These are phyloP conservation scores for Clanis bilineata DNA, from an alignment of 2,888 invertebrate genomes.

Conservation along the genomic window DNA sequence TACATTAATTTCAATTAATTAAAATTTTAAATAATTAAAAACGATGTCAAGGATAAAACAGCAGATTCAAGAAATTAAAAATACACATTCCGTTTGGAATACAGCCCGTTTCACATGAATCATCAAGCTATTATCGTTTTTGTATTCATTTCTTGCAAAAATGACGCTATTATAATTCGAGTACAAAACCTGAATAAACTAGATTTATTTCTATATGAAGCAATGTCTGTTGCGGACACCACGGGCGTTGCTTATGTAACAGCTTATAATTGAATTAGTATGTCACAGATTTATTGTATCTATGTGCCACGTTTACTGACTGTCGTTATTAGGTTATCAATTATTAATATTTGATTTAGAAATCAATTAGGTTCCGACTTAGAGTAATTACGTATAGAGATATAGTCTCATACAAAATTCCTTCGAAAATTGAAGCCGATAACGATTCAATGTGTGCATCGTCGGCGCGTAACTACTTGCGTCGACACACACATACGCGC, in stretches of 20 bases:
- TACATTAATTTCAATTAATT: too few relatives aligned
- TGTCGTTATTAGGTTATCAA: background rate
- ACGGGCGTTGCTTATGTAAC: background rate
- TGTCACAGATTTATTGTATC: slow-evolving; percentile 5
- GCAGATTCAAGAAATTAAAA: background rate
- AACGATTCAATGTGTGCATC: too few relatives aligned
- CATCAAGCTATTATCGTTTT: background rate
- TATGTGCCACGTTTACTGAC: background rate
- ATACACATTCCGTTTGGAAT: background rate
- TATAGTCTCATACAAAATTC: too few relatives aligned
- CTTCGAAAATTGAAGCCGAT: too few relatives aligned
- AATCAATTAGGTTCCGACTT: background rate
- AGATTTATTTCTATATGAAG: background rate
- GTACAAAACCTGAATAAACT: background rate
- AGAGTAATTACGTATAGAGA: too few relatives aligned
- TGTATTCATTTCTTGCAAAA: background rate
- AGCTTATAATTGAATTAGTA: slow-evolving; percentile 9
- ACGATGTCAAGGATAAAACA: background rate
- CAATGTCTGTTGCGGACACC: background rate
- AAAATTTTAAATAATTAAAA: too few relatives aligned
- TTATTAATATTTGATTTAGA: background rate
- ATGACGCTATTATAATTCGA: background rate
- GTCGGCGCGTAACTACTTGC: too few relatives aligned
- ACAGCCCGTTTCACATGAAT: background rate
- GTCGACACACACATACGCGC: too few relatives aligned